Base-by-base conservation (phyloP, 2,113 vertebrate genomes). In the Odontesthes bonariensis region DNA sequence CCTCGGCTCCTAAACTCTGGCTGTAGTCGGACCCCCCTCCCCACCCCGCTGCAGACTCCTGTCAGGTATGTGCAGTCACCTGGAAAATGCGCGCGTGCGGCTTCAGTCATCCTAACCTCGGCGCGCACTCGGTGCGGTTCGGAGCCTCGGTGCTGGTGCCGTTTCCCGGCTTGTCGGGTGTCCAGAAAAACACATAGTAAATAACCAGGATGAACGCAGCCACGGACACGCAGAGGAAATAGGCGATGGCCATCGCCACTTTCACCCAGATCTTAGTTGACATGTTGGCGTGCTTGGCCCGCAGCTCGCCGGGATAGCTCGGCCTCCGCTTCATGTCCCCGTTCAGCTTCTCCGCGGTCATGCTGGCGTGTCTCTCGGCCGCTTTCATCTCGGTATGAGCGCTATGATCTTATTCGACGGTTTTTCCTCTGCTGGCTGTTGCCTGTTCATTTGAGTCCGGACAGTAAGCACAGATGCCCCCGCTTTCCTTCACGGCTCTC, bases 171-270 rank as follows among this genome's bases (percentile, higher is more conserved):
- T 3, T n/a, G 16, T 73, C 79, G 17, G 94, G 93, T 0, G 69
- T 93, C 96, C 96, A 97, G 89, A 96, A 95, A 16, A 96, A 84
- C 9, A 94, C 94, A 32, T 97, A 97, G 79, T 95, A 97, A n/a
- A 97, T 93, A 0, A 95, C 96, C 68, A 97, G 91, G 40, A 96
- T 88, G 83, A 96, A 94, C 0, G 96, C 94, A 2, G 94, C 94
- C 82, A 96, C 73, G 13, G 95, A 97, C 58, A 97, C 95, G 84
- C 96, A 95, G 38, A 97, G 82, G 74, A 96, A 96, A 87, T 96
- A 96, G 0, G 94, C 93, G 52, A 95, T 92, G 0, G 95, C 94
- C 54, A 96, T 95, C 2, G 95, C 95, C 69, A 97, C 93, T 82
- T 96, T 96, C 64, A 97, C 91, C 96, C 96, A 97, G 16, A 95